phyloP scores from a whole-genome alignment of 2,888 invertebrate species.

The Dexiosoma caninum region DNA sequence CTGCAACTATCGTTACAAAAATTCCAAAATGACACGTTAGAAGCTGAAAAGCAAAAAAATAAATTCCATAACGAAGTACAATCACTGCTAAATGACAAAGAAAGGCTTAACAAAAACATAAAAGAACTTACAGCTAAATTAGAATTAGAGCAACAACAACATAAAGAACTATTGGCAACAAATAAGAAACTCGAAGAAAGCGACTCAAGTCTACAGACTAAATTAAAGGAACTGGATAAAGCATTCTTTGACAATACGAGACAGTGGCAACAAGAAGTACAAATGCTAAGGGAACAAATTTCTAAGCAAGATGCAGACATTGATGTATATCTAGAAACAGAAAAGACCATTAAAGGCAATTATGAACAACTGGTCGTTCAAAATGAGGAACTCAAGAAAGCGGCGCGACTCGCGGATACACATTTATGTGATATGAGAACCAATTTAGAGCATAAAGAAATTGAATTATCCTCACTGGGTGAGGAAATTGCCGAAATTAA shows the following conservation, averaged over 20 bases:
- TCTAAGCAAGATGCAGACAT: constrained; percentile 34
- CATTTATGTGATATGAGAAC: constrained; percentile 61
- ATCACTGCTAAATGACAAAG: constrained; percentile 37
- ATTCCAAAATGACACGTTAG: constrained; percentile 38
- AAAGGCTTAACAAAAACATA: constrained; percentile 24
- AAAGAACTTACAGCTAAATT: constrained; percentile 15
- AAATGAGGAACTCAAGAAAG: constrained; percentile 59
- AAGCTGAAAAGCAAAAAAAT: constrained; percentile 50
- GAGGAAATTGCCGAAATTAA: constrained; percentile 52
- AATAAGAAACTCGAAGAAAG: background rate
- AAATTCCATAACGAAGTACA: constrained; percentile 52
- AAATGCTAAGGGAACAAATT: constrained; percentile 43
- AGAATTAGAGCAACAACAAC: constrained; percentile 14
- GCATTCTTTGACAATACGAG: background rate
- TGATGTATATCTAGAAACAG: constrained; percentile 36
- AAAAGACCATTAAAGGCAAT: constrained; percentile 58
- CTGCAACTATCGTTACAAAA: background rate
- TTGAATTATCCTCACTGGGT: constrained; percentile 58
- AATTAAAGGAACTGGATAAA: constrained; percentile 32
- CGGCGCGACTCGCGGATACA: constrained; percentile 46
- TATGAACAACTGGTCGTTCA: constrained; percentile 63
- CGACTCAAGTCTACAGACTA: constrained; percentile 3
- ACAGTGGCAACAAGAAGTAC: constrained; percentile 52
- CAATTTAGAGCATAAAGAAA: constrained; percentile 60
- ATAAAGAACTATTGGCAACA: background rate